Base-by-base conservation (phyloP, 1,140 invertebrate genomes). In the Ceratitis capitata region DNA sequence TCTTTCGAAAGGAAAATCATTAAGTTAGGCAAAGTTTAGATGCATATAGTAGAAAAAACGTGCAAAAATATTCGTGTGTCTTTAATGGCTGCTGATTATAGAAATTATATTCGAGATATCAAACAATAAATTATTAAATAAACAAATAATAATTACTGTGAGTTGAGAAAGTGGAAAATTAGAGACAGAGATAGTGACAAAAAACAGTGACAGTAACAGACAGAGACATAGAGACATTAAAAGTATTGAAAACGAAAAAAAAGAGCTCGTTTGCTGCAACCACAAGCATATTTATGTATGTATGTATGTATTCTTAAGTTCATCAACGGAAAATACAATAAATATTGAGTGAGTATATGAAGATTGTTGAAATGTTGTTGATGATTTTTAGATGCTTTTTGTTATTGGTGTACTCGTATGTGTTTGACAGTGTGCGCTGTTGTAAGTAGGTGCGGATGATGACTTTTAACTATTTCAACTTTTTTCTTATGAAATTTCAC, bases 31-130 rank as follows among this genome's bases (percentile, higher is more conserved):
- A 45, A 7, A 49, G 56, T 83, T 74, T 69, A 74, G 16, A 74
- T 82, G 42, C 16, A 35, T 74, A 42, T 78, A 35, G n/a, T n/a
- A n/a, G 26, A 39, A 49, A 42, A 26, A 39, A 82, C 69, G 51
- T 85, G 23, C 64, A 83, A 29, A 85, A 49, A 64, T 64, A 23
- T 58, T 32, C 83, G 26, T 69, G n/a, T 26, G 19, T 35, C 29
- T 32, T 10, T 83, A n/a, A 39, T 86, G 51, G 49, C 74, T 78
- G 35, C 78, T 69, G 53, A 42, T 14, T 51, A n/a, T 23, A 47
- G 32, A 23, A 78, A 78, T 10, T 23, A 56, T n/a, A 56, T 56
- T 19, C 23, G 51, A 51, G 23, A 32, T 4, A 12, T 49, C 14
- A 23, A 51, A 83, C 47, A 53, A 53, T 53, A 6, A 51, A 53